phyloP scores from a whole-genome alignment of 2,113 vertebrate species.

The Datnioides undecimradiatus region DNA sequence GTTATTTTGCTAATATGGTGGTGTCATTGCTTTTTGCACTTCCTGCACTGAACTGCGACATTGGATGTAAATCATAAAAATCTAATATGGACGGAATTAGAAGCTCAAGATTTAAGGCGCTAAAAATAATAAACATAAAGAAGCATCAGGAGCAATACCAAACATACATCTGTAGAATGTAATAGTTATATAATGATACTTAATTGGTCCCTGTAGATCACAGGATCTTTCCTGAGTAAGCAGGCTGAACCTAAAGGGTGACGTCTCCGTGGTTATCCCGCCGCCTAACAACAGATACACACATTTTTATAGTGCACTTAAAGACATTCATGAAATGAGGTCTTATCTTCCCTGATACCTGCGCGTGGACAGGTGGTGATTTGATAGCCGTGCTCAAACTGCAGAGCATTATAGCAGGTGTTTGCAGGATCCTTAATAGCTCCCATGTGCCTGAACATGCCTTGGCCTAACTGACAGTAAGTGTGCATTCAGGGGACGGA shows the following conservation, averaged over 20 bases:
- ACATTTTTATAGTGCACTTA: background rate
- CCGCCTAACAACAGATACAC: background rate
- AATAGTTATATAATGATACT: background rate
- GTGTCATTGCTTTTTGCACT: too few species aligned
- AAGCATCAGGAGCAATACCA: background rate
- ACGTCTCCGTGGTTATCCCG: background rate
- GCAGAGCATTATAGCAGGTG: constrained; percentile 67
- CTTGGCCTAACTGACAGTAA: constrained; percentile 60
- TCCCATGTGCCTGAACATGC: constrained; percentile 71
- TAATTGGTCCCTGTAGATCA: background rate
- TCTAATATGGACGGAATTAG: background rate
- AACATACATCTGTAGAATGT: background rate
- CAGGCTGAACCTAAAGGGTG: background rate
- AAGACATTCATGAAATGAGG: constrained; percentile 22
- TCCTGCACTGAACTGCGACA: background rate
- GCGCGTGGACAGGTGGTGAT: constrained; percentile 61
- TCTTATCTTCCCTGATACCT: constrained; percentile 37
- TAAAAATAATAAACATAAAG: background rate
- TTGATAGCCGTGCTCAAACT: constrained; percentile 56
- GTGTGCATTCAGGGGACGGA: constrained; percentile 59
- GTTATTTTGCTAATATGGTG: too few species aligned
- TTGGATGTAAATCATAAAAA: background rate
- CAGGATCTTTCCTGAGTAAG: background rate
- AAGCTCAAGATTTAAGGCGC: background rate
- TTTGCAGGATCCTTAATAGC: constrained; percentile 64